These are phyloP conservation scores for Sebastes steindachneri DNA, from an alignment of 2,797 vertebrate species.

Conservation along the genomic window DNA sequence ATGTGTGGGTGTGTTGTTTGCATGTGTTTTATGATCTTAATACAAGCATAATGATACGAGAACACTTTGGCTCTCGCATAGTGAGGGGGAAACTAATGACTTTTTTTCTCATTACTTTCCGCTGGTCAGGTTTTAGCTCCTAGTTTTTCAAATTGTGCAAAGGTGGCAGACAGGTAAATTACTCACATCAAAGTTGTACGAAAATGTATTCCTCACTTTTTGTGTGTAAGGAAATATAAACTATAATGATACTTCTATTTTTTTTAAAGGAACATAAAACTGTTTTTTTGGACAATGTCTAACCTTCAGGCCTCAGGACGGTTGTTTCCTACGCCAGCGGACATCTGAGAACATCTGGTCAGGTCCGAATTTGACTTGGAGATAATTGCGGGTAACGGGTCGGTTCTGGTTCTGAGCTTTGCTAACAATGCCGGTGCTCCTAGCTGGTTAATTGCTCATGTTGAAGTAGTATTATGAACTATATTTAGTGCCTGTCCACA, in stretches of 20 bases:
- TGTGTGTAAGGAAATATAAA: neutral
- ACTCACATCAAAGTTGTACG: neutral
- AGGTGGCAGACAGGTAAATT: constrained; percentile 7
- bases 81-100: constrained; percentile 17
- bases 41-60: constrained; percentile 24
- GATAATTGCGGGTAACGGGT: too few species aligned
- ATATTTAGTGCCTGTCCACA: neutral
- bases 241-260: neutral
- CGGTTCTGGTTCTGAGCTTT: neutral
- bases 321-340: neutral
- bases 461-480: neutral
- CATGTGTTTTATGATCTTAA: constrained; percentile 48
- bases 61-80: constrained; percentile 17
- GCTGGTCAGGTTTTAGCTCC: constrained; percentile 22
- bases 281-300: neutral
- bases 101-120: constrained; percentile 31
- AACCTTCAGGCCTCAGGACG: neutral
- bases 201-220: neutral
- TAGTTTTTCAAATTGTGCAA: constrained; percentile 3
- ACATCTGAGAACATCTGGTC: neutral
- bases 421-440: neutral
- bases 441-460: neutral
- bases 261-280: neutral
- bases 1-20: constrained; percentile 38
- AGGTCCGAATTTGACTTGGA: too few species aligned